phyloP scores from a whole-genome alignment of 2,888 invertebrate genomes.

The Osedax fenrisi region DNA sequence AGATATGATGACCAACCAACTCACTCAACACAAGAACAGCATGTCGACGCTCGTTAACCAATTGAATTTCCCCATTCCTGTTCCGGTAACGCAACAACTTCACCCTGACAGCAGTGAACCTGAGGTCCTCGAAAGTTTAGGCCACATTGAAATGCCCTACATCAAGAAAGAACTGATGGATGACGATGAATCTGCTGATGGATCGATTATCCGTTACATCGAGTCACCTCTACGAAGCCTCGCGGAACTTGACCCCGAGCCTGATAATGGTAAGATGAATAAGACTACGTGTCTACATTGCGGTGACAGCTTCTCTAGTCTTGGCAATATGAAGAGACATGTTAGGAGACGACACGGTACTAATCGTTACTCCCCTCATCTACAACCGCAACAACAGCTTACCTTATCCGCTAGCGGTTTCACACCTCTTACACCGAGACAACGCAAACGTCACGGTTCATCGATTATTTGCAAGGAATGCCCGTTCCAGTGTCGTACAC shows the following conservation, averaged over 20 bases:
- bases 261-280: neutral
- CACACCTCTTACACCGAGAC: neutral
- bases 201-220: neutral
- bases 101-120: neutral
- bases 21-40: no score
- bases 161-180: neutral
- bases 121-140: neutral
- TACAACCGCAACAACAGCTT: no score
- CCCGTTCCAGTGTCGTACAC: neutral
- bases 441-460: neutral
- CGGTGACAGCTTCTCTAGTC: neutral
- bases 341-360: neutral
- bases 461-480: neutral
- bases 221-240: neutral
- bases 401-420: neutral
- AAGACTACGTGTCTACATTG: neutral
- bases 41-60: neutral
- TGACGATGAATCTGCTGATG: neutral
- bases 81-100: neutral
- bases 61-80: neutral
- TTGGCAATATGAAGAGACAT: neutral
- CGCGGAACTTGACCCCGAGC: neutral
- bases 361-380: neutral
- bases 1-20: no score
- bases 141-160: neutral